Evolutionary conservation across 2,797 vertebrate genomes (phyloP), one percentile per base, ranked within the genome.

Genomic region (Staurois parvus): DNA sequence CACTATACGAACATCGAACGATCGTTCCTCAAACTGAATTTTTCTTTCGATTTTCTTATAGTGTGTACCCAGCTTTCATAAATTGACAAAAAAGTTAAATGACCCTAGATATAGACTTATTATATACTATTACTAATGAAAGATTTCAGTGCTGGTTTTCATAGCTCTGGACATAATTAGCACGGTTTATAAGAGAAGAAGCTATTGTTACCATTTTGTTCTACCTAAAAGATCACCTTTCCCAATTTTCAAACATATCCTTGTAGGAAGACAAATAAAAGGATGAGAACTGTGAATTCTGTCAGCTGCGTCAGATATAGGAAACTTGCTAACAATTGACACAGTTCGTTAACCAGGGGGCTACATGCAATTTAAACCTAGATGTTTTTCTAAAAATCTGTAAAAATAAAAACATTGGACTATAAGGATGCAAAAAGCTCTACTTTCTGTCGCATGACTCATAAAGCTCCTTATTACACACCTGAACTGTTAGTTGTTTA

Each of bases 281-380:
- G 26, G 76, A 28, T 32, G 28, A 28, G 17, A 24, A 29, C 78
- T 76, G 30, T 74, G 32, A 72, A 42, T 75, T 80, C 48, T 81
- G 78, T 59, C 78, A 81, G 62, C 78, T 85, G 78, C 81, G 84
- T 85, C 72, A 81, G 76, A 81, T 81, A 81, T 69, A 69, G 76
- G 78, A 81, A 85, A 72, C 72, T 76, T 72, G 81, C 73, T 45
- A 76, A 26, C 66, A 76, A 76, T 81, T 86, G 84, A 81, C 66
- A 81, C 66, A 81, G 79, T 86, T 86, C 73, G 21, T 76, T 76
- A 85, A 66, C 78, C 72, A 69, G 84, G 24, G 81, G 45, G 64
- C 72, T 81, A 81, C 70, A 30, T 62, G 45, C 77, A 34, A 30
- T 37, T 62, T 26, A 59, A 37, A 76, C 64, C 45, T 28, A 81